A percentile compares a stretch with the other conserved stretches of the same genome.
These are phyloP conservation scores for Lacerta bilineata DNA, from an alignment of 2,797 vertebrate genomes.

Conservation along the genomic window DNA sequence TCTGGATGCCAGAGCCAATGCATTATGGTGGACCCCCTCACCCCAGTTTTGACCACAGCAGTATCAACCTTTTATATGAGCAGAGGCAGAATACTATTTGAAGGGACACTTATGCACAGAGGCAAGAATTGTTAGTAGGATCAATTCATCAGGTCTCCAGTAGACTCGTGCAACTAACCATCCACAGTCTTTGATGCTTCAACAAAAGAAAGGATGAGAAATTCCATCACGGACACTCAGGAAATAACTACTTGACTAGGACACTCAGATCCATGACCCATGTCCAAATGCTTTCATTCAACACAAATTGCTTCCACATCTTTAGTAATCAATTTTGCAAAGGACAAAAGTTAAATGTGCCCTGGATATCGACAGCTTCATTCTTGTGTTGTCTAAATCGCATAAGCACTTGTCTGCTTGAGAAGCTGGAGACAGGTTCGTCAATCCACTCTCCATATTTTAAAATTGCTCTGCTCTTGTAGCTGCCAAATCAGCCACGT, in stretches of 20 bases:
- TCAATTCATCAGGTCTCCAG: not conserved
- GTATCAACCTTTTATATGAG: not conserved
- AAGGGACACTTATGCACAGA: slow-evolving; percentile 26
- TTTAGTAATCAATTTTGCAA: slow-evolving; percentile 63
- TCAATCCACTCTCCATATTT: slow-evolving; percentile 20
- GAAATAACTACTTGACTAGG: slow-evolving; percentile 55
- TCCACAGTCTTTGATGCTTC: slow-evolving; percentile 20
- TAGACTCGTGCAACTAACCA: slow-evolving; percentile 6
- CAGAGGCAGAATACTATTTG: slow-evolving; percentile 32
- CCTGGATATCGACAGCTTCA: slow-evolving; percentile 51
- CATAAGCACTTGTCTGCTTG: slow-evolving; percentile 39
- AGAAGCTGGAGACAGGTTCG: slow-evolving; percentile 2
- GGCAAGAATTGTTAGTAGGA: not conserved
- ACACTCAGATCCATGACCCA: slow-evolving; percentile 52
- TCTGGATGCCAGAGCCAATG: not conserved
- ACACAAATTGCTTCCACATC: slow-evolving; percentile 60
- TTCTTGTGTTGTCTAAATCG: slow-evolving; percentile 43
- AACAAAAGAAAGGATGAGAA: slow-evolving; percentile 43
- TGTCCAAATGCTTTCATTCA: slow-evolving; percentile 63
- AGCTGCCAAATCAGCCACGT: slow-evolving; percentile 22
- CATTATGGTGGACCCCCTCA: not conserved
- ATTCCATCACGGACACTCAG: slow-evolving; percentile 50
- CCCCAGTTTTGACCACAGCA: not conserved
- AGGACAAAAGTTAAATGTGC: slow-evolving; percentile 54
- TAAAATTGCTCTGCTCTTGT: not conserved